Evolutionary conservation across 2,888 invertebrate genomes (phyloP).

Genomic region (Neelides folsomi): DNA sequence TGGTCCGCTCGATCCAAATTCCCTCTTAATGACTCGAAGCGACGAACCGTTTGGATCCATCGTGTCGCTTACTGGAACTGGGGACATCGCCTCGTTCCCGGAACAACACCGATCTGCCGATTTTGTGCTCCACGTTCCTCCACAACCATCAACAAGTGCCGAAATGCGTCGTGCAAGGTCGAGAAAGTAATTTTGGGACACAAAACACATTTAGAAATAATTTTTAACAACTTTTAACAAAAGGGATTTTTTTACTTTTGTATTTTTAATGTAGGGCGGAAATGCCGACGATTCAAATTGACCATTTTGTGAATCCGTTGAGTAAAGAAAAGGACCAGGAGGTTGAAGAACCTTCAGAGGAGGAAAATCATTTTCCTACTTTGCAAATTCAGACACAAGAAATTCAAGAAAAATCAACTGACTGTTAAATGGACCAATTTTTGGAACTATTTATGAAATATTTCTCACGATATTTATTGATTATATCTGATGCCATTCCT

Average conservation of each 20-base stretch:
- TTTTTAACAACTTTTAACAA: neutral
- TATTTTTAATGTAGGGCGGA: neutral
- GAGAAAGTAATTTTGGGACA: slow-evolving; percentile 7
- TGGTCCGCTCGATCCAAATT: slow-evolving; percentile 23
- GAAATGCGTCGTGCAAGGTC: neutral
- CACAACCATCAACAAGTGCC: no score
- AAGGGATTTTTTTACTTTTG: no score
- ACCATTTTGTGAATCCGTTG: neutral
- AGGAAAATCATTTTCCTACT: no score
- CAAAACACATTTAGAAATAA: slow-evolving; percentile 9
- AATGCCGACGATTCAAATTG: neutral
- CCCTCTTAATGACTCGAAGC: slow-evolving; percentile 21
- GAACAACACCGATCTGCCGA: slow-evolving; percentile 12
- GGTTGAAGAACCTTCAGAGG: no score
- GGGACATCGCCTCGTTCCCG: slow-evolving; percentile 31
- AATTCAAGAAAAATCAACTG: no score
- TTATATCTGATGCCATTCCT: no score
- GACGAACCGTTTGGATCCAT: slow-evolving; percentile 32
- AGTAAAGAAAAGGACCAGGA: neutral
- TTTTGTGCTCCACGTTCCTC: no score
- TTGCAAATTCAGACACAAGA: no score
- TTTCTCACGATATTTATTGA: no score
- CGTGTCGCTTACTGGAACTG: slow-evolving; percentile 25
- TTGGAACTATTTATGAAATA: no score
- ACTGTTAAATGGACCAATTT: no score